A percentile compares a stretch with the other conserved stretches of the same genome.
Conservation (phyloP, 2,888 invertebrate genomes). For the Dynastes grantii region DNA sequence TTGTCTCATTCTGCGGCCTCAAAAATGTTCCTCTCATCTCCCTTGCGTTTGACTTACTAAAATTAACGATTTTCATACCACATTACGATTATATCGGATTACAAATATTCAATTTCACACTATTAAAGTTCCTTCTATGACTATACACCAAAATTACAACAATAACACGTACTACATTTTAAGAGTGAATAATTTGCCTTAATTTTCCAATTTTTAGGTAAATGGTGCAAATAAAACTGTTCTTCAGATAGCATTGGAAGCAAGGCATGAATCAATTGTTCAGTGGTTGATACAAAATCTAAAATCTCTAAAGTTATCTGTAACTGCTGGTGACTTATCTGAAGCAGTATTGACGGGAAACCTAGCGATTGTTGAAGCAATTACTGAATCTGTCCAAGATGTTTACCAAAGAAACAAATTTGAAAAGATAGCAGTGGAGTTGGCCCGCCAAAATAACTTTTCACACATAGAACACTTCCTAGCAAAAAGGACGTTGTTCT, state of each 20-base stretch:
- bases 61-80: too few species aligned
- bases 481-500: neutral
- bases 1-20: too few species aligned
- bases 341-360: neutral
- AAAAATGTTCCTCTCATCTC: too few species aligned
- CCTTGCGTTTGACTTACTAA: too few species aligned
- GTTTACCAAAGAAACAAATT: neutral
- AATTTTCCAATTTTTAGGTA: neutral
- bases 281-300: slow-evolving; percentile 12
- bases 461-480: neutral
- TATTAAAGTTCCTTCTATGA: too few species aligned
- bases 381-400: neutral
- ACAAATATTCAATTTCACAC: too few species aligned
- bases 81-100: too few species aligned
- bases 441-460: neutral
- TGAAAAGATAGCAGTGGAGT: slow-evolving; percentile 3
- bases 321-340: slow-evolving; percentile 12
- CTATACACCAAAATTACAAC: too few species aligned
- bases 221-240: neutral
- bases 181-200: neutral
- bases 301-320: neutral
- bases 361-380: neutral
- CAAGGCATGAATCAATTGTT: neutral
- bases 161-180: too few species aligned
- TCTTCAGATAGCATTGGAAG: slow-evolving; percentile 15